Conservation (phyloP, 1,140 invertebrate species). For the Cheumatopsyche charites region DNA sequence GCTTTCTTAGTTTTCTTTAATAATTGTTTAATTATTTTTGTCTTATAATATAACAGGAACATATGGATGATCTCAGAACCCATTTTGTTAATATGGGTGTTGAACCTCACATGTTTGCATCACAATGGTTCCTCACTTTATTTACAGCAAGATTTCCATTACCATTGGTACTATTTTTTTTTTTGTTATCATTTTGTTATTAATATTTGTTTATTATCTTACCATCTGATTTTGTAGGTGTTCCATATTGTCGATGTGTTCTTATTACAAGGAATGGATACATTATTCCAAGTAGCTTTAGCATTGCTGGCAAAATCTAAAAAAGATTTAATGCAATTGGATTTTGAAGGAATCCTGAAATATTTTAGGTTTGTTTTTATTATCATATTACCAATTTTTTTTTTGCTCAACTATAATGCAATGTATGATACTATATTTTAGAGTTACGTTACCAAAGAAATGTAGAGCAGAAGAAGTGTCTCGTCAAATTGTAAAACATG, state of each 20-base stretch:
- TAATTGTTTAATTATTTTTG: conserved; percentile 6
- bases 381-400: not conserved
- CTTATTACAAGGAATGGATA: conserved; percentile 91
- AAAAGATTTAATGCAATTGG: conserved; percentile 91
- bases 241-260: conserved; percentile 98
- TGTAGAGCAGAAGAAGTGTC: conserved; percentile 91
- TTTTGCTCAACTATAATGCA: not conserved
- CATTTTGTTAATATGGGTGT: conserved; percentile 92
- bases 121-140: conserved; percentile 98
- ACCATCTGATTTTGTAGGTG: conserved; percentile 50
- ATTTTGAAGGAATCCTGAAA: conserved; percentile 97
- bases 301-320: conserved; percentile 90
- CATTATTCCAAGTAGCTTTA: conserved; percentile 94
- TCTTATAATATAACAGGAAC: conserved; percentile 68
- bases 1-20: not conserved
- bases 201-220: not conserved
- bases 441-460: conserved; percentile 95
- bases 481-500: conserved; percentile 85
- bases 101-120: conserved; percentile 99
- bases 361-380: conserved; percentile 60
- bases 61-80: conserved; percentile 84
- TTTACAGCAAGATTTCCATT: conserved; percentile 99
- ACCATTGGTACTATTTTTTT: conserved; percentile 75
- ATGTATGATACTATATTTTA: conserved; percentile 68
- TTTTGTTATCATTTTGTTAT: not conserved